A percentile compares a stretch with the other conserved stretches of the same genome.
Conservation (phyloP, 2,113 vertebrate species). For the Sinocyclocheilus anshuiensis region DNA sequence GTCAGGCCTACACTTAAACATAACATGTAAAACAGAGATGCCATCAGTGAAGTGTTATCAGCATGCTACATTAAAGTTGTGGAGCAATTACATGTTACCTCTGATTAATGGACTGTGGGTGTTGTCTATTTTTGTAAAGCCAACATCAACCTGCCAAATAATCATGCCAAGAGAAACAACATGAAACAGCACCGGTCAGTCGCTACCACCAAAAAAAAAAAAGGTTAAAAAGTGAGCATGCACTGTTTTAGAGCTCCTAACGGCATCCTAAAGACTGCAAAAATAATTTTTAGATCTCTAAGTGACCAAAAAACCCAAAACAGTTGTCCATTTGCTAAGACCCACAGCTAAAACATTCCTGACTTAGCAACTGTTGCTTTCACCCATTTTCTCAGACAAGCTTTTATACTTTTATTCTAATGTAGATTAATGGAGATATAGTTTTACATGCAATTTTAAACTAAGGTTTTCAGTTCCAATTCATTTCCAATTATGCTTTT, state of each 20-base stretch:
- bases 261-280: slow-evolving; percentile 34
- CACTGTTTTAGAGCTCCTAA: neutral
- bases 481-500: neutral
- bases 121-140: slow-evolving; percentile 67
- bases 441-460: neutral
- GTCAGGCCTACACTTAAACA: slow-evolving; percentile 16
- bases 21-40: slow-evolving; percentile 54
- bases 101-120: slow-evolving; percentile 65
- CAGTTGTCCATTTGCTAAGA: neutral
- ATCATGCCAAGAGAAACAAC: slow-evolving; percentile 62
- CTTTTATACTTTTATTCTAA: neutral
- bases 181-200: slow-evolving; percentile 54
- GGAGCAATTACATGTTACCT: slow-evolving; percentile 65
- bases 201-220: slow-evolving; percentile 46
- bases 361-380: neutral
- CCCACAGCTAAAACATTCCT: neutral
- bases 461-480: neutral
- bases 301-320: neutral
- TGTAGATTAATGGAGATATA: neutral
- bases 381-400: neutral
- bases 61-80: slow-evolving; percentile 60
- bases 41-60: slow-evolving; percentile 61
- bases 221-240: slow-evolving; percentile 49
- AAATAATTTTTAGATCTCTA: neutral
- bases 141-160: slow-evolving; percentile 63